phyloP scores from a whole-genome alignment of 1,140 invertebrate species.

The Bombus vancouverensis region DNA sequence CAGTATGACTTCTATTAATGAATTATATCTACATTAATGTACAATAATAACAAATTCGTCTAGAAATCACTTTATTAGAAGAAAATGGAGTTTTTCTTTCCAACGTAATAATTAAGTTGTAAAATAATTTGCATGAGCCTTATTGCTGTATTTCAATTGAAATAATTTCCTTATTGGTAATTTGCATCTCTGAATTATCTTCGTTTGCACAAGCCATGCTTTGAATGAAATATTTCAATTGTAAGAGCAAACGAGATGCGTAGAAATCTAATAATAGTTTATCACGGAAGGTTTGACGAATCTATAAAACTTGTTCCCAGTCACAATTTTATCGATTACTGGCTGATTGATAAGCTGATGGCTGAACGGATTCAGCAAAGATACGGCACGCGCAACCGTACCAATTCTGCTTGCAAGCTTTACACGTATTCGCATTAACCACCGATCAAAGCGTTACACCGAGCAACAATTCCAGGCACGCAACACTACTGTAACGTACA shows the following conservation, averaged over 20 bases:
- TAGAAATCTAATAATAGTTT: constrained; percentile 8
- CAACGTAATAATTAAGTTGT: too few species aligned
- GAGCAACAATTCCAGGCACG: constrained; percentile 33
- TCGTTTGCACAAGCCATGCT: background rate
- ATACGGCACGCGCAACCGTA: constrained; percentile 49
- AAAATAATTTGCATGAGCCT: background rate
- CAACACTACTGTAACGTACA: constrained; percentile 12
- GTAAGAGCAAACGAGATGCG: constrained; percentile 2
- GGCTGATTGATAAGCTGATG: constrained; percentile 43
- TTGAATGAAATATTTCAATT: background rate
- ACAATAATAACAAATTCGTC: too few species aligned
- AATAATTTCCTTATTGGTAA: background rate
- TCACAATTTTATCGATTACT: constrained; percentile 57
- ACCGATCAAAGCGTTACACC: background rate
- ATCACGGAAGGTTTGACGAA: constrained; percentile 27
- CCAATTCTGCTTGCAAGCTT: constrained; percentile 10
- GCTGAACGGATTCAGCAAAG: constrained; percentile 35
- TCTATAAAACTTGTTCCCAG: constrained; percentile 48
- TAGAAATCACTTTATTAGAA: too few species aligned
- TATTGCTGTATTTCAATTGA: background rate
- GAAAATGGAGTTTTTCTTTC: too few species aligned
- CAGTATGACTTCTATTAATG: too few species aligned
- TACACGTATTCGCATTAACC: constrained; percentile 40
- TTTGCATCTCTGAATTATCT: background rate
- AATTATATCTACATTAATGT: too few species aligned